Evolutionary conservation across 2,888 invertebrate species (phyloP), one percentile per base, ranked within the genome.

Genomic region (Nomada flava): DNA sequence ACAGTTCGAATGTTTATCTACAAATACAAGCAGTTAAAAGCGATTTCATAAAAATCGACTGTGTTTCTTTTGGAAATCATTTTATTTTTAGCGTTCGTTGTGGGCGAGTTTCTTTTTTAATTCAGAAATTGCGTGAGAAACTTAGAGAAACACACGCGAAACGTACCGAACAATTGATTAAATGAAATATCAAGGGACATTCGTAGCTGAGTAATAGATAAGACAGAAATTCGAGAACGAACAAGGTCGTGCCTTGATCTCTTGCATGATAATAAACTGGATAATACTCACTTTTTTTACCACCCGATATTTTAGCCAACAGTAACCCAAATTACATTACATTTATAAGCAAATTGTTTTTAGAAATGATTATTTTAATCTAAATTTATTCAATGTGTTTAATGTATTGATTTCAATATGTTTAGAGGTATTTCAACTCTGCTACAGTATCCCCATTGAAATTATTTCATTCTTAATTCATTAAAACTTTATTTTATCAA

Each of bases 161-260:
- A 23, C 42, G 69, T 23, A 42, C 26, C n/a, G 23, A 10, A 5
- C 47, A 55, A 69, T 69, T 47, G 69, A 69, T 59, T 57, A 36
- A n/a, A n/a, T 26, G 44, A 23, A 69, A 26, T 15, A 20, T 29
- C 29, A 26, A 20, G 42, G 20, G 13, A 18, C 20, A 42, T 62
- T n/a, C 42, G 23, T 42, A 4, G 44, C 9, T 13, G 15, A 72
- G 73, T 23, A 23, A 73, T 59, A 60, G 72, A 64, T 73, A 62
- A 60, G 73, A 63, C 50, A 44, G 42, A 20, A 67, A 55, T 60
- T 62, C 60, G 70, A 70, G 63, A 53, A 42, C 20, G 74, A 69
- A 47, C 79, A 79, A 74, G 79, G 74, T 20, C 79, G 74, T 64
- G 42, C 74, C 57, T 52, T 69, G 68, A 74, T 64, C 69, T 69